Conservation (phyloP, 1,140 invertebrate species). For the Euwallacea similis region DNA sequence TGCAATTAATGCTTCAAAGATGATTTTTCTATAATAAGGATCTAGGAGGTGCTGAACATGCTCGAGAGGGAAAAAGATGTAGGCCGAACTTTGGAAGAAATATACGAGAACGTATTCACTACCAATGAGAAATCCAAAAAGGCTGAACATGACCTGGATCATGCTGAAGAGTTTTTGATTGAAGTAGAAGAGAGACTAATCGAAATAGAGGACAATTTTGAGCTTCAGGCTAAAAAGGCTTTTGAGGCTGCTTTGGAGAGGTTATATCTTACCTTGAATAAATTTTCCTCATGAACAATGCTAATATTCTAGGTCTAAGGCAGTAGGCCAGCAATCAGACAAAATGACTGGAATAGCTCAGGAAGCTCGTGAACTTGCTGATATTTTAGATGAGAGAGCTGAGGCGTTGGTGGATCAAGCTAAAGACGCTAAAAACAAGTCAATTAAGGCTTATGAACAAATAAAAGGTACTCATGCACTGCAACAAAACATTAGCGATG, state of each 20-base stretch:
- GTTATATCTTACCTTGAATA: slow-evolving; percentile 54
- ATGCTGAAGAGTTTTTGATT: slow-evolving; percentile 42
- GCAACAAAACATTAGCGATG: slow-evolving; percentile 58
- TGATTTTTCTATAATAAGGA: too few relatives aligned
- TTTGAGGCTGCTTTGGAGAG: slow-evolving; percentile 35
- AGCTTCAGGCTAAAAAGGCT: background rate
- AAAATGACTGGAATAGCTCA: slow-evolving; percentile 90
- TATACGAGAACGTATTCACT: slow-evolving; percentile 61
- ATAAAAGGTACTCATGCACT: slow-evolving; percentile 69
- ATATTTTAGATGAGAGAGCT: slow-evolving; percentile 76
- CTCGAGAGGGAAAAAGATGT: slow-evolving; percentile 62
- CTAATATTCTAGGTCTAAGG: slow-evolving; percentile 63
- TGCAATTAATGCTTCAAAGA: too few relatives aligned
- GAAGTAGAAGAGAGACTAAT: slow-evolving; percentile 41
- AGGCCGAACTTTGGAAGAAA: slow-evolving; percentile 40
- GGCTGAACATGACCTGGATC: slow-evolving; percentile 52
- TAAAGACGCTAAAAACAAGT: slow-evolving; percentile 80
- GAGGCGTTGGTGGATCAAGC: slow-evolving; percentile 75
- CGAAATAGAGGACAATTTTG: background rate
- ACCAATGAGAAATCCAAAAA: slow-evolving; percentile 38
- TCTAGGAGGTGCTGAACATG: slow-evolving; percentile 61
- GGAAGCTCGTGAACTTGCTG: slow-evolving; percentile 78
- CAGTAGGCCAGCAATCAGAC: slow-evolving; percentile 87
- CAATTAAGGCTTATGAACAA: slow-evolving; percentile 75
- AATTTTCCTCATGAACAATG: background rate